These are phyloP conservation scores for Machimus atricapillus DNA, from an alignment of 2,888 invertebrate species.

Conservation along the genomic window DNA sequence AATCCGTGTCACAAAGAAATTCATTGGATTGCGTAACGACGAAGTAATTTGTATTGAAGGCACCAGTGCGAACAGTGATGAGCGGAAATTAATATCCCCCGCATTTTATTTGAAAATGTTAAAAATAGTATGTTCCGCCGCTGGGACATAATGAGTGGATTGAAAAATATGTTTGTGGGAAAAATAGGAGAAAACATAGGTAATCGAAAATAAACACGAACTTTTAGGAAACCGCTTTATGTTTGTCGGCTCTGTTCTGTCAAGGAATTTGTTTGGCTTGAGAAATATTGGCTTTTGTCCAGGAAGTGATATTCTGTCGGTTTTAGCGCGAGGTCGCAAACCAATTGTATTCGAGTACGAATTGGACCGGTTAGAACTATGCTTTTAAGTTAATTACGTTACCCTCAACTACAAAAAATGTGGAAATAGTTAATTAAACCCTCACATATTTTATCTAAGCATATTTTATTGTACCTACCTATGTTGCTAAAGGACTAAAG, in stretches of 20 bases:
- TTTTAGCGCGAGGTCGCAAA: neutral
- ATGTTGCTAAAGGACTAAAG: too few species aligned
- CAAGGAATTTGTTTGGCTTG: neutral
- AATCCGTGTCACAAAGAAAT: neutral
- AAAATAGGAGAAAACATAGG: neutral
- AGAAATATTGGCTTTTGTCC: neutral
- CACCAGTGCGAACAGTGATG: neutral
- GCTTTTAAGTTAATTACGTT: neutral
- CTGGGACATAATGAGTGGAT: neutral
- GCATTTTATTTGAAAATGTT: neutral
- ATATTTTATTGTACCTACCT: too few species aligned
- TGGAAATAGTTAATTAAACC: neutral
- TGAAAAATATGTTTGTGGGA: neutral
- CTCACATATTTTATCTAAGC: too few species aligned
- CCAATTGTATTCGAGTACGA: neutral
- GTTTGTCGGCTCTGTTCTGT: neutral
- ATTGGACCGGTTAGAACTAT: neutral
- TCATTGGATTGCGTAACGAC: neutral
- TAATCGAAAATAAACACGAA: neutral
- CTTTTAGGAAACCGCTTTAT: neutral
- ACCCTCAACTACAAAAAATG: neutral
- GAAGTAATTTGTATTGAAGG: neutral
- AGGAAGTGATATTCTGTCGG: neutral
- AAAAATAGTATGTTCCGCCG: neutral
- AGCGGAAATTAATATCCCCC: neutral